Conservation (phyloP, 2,888 invertebrate genomes). For the Troides aeacus region DNA sequence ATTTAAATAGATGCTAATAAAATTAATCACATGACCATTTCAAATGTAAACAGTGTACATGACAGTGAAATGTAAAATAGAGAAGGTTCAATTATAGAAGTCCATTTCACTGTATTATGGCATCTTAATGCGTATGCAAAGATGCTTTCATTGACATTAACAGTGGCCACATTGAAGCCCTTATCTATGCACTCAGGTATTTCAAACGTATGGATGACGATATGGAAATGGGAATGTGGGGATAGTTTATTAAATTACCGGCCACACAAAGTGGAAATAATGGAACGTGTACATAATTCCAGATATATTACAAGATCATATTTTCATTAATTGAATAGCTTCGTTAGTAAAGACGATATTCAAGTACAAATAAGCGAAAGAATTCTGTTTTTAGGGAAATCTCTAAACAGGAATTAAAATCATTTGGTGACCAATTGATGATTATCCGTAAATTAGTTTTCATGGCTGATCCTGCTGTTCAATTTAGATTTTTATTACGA, state of each 20-base stretch:
- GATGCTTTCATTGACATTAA: constrained; percentile 6
- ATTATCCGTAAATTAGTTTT: too few relatives aligned
- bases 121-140: background rate
- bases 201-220: background rate
- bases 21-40: background rate
- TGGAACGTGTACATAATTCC: too few relatives aligned
- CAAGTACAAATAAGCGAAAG: too few relatives aligned
- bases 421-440: too few relatives aligned
- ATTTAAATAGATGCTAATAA: background rate
- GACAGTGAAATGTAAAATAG: constrained; percentile 1
- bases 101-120: too few relatives aligned
- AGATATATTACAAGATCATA: too few relatives aligned
- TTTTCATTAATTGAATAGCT: too few relatives aligned
- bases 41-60: constrained; percentile 4
- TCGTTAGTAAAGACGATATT: too few relatives aligned
- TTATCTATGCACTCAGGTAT: constrained; percentile 27
- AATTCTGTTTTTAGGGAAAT: too few relatives aligned
- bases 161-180: constrained; percentile 13
- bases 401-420: too few relatives aligned
- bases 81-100: background rate
- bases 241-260: constrained; percentile 8
- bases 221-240: constrained; percentile 16
- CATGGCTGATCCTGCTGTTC: too few relatives aligned
- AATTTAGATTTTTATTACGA: too few relatives aligned
- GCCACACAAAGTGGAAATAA: constrained; percentile 5